Percentiles rank a stretch among this genome's conserved stretches.
These are phyloP conservation scores for Condylura cristata DNA, from an alignment of 2,113 vertebrate species.

Conservation along the genomic window DNA sequence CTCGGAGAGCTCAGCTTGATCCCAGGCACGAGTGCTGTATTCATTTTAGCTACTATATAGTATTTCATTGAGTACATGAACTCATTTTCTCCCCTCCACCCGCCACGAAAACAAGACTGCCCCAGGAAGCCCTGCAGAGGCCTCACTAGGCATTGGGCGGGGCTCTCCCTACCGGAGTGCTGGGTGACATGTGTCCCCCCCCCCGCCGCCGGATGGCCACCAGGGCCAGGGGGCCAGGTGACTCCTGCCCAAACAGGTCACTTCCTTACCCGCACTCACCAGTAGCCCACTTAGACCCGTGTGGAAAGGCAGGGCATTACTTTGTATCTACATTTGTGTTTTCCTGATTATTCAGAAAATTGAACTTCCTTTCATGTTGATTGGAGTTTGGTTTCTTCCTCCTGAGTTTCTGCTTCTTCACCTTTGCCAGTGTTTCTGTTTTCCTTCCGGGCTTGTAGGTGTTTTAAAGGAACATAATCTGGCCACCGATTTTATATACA, in stretches of 20 bases:
- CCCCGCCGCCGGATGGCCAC: background rate
- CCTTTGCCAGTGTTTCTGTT: background rate
- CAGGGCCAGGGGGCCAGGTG: background rate
- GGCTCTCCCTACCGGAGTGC: background rate
- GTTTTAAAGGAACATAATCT: background rate
- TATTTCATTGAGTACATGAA: conserved; percentile 21
- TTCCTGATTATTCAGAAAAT: background rate
- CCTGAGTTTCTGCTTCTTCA: background rate
- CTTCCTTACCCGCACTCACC: background rate
- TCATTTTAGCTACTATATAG: conserved; percentile 28
- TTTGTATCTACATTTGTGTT: background rate
- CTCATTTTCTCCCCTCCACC: background rate
- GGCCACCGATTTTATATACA: background rate
- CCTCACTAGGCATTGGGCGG: background rate
- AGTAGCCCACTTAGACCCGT: background rate
- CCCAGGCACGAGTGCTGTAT: background rate
- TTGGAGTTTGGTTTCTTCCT: conserved; percentile 17
- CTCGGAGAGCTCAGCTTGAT: background rate
- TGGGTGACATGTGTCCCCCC: background rate
- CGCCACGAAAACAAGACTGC: background rate
- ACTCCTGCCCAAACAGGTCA: background rate
- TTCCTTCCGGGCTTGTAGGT: background rate
- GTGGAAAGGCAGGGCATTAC: background rate
- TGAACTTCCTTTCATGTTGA: conserved; percentile 14
- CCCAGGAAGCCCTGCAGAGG: background rate